Percentiles rank a stretch among this genome's conserved stretches.
Conservation (phyloP, 2,797 vertebrate species). For the Protonibea diacanthus region DNA sequence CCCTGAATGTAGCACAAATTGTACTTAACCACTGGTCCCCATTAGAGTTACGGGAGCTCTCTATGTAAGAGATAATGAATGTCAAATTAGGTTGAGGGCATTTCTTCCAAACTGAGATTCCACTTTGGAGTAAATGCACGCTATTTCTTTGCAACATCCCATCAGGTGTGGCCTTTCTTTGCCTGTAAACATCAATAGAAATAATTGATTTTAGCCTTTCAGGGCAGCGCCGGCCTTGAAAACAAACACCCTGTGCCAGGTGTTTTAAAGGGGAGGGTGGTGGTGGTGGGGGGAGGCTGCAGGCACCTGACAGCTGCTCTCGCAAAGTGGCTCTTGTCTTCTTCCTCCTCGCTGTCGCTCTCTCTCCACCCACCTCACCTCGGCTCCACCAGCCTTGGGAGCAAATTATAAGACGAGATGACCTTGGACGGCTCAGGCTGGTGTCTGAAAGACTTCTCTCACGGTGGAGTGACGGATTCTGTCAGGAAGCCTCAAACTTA, state of each 20-base stretch:
- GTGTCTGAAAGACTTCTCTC: conserved; percentile 33
- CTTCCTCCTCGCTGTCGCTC: conserved; percentile 23
- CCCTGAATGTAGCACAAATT: not conserved
- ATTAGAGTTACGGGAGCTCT: not conserved
- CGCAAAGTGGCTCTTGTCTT: conserved; percentile 38
- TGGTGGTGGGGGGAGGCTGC: not conserved
- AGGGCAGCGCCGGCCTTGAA: conserved; percentile 49
- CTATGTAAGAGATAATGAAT: not conserved
- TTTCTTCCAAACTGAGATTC: not conserved
- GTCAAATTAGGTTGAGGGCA: not conserved
- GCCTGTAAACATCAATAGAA: conserved; percentile 22
- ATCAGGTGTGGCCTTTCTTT: not conserved
- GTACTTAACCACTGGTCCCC: not conserved
- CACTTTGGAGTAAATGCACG: not conserved
- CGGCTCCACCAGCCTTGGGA: conserved; percentile 35
- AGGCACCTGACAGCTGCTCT: conserved; percentile 55
- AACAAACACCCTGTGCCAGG: conserved; percentile 51
- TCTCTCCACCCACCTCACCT: conserved; percentile 22
- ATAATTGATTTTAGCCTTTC: conserved; percentile 50
- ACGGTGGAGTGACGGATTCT: not conserved
- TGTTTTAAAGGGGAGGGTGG: conserved; percentile 23
- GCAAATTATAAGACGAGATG: conserved; percentile 27
- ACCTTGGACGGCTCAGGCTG: conserved; percentile 42
- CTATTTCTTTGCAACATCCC: not conserved
- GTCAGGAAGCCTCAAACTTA: conserved; percentile 14